Percentiles rank a stretch among this genome's conserved stretches.
phyloP scores from a whole-genome alignment of 2,113 vertebrate genomes.

The Crotalus horridus region DNA sequence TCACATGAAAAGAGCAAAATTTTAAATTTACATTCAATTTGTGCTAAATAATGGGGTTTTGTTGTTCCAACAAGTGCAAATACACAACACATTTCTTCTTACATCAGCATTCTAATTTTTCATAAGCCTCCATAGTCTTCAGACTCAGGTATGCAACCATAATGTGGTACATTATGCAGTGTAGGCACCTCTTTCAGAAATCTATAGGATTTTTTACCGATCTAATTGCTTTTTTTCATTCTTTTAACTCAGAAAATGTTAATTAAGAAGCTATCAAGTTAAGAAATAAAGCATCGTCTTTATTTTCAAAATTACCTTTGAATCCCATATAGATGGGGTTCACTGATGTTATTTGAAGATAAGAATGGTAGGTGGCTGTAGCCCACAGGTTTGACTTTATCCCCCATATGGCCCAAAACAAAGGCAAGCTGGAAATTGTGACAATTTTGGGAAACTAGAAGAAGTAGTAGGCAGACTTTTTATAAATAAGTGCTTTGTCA shows the following conservation, averaged over 20 bases:
- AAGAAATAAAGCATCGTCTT: not conserved
- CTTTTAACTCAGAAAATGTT: not conserved
- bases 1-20: not conserved
- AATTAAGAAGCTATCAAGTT: not conserved
- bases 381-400: not conserved
- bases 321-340: not conserved
- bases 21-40: not conserved
- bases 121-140: not conserved
- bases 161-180: not conserved
- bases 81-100: not conserved
- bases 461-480: not conserved
- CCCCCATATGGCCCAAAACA: not conserved
- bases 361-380: not conserved
- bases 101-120: not conserved
- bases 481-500: not conserved
- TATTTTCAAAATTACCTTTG: not conserved
- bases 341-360: not conserved
- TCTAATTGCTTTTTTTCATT: not conserved
- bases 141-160: not conserved
- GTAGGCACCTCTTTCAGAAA: not conserved
- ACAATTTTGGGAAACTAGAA: not conserved
- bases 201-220: not conserved
- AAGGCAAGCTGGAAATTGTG: not conserved
- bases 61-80: not conserved
- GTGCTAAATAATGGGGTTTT: not conserved